Base-by-base conservation (phyloP, 2,797 vertebrate species). In the Pantherophis alleghaniensis region DNA sequence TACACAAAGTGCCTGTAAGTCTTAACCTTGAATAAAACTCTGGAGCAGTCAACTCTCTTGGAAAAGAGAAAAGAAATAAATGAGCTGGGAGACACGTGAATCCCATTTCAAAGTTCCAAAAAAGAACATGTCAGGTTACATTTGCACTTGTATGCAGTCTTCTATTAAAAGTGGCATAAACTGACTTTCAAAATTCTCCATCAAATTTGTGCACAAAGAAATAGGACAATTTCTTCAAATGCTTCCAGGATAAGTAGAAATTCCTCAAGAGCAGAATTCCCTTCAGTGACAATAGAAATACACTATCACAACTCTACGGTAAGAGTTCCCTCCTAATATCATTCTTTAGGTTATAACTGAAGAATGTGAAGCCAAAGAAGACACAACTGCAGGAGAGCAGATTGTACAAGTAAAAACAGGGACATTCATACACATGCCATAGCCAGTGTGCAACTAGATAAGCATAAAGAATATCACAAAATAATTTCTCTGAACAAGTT, bases 41-140 rank as follows among this genome's bases (percentile, higher is more conserved):
- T n/a, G 51, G 60, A 94, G 93, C 93, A 92, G 86, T 94, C 74
- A 92, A 92, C 2, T 60, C 7, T 4, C 51, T 42, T 42, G 9
- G n/a, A n/a, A 90, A 93, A 90, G 5, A 22, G 16, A 55, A 90
- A 93, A 91, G 24, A 92, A 63, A 63, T n/a, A 93, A 51, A 63
- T 60, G 14, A 90, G 86, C 37, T 93, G 55, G 1, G 63, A 89
- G 87, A 0, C 0, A 88, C n/a, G 4, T 92, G 2, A 86, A 93
- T 93, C 93, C 88, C 93, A 66, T 51, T 94, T 94, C 90, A 74
- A 2, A 91, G 10, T 53, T 28, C 61, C 18, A 56, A 91, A 95
- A 95, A 94, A 18, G 28, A 37, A 56, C 59, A 95, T 92, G 96
- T 96, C 92, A 95, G 92, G 95, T 96, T 95, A 92, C 26, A 4